Evolutionary conservation across 2,113 vertebrate genomes (phyloP).

Genomic region (Brachyistius frenatus): DNA sequence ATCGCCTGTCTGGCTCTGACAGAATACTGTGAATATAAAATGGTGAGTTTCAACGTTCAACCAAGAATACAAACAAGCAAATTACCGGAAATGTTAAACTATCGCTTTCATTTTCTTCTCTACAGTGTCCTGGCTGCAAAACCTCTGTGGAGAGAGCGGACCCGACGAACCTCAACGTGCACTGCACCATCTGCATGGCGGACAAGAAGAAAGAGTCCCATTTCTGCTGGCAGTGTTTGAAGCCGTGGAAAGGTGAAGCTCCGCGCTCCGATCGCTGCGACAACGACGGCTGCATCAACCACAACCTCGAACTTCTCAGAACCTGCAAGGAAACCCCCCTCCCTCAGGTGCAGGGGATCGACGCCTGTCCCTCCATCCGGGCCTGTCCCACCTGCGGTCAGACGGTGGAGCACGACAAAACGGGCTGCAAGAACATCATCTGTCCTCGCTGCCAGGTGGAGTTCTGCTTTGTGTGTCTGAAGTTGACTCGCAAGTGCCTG

Average conservation of each 20-base stretch:
- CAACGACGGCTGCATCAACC: conserved; percentile 74
- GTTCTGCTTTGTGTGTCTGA: conserved; percentile 86
- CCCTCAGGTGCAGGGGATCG: conserved; percentile 22
- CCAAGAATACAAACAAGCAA: not conserved
- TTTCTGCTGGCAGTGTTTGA: conserved; percentile 85
- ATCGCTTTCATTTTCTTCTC: not conserved
- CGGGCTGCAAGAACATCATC: conserved; percentile 83
- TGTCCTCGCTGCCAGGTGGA: conserved; percentile 80
- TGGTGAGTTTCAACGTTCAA: conserved; percentile 65
- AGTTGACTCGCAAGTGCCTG: conserved; percentile 71
- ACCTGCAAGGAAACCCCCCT: conserved; percentile 49
- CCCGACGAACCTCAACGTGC: conserved; percentile 71
- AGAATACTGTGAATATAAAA: conserved; percentile 78
- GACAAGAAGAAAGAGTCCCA: not conserved
- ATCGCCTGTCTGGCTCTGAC: conserved; percentile 70
- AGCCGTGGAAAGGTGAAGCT: conserved; percentile 73
- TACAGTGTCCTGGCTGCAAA: conserved; percentile 81
- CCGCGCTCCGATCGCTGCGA: conserved; percentile 77
- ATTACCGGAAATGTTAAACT: not conserved
- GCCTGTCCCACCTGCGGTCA: conserved; percentile 83
- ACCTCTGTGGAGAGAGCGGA: conserved; percentile 73
- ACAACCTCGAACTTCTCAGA: conserved; percentile 66
- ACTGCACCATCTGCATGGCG: conserved; percentile 70
- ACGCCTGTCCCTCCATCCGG: conserved; percentile 73
- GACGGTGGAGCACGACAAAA: conserved; percentile 77